Evolutionary conservation across 2,888 invertebrate species (phyloP), one percentile per base, ranked within the genome.

Genomic region (Phengaris alcon): DNA sequence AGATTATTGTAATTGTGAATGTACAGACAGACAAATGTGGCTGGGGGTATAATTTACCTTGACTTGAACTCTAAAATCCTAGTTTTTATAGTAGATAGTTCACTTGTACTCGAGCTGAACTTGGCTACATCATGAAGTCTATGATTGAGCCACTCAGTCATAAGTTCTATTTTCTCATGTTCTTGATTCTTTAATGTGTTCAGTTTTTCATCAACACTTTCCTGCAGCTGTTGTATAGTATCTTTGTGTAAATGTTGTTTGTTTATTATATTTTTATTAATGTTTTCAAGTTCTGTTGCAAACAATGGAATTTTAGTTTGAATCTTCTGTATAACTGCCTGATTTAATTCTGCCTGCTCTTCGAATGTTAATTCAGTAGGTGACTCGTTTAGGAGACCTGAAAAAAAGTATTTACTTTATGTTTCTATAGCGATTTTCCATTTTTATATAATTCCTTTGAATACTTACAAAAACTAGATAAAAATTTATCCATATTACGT

Each of bases 91-190:
- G 87, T 86, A 35, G 90, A 79, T 12, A 91, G 79, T 74, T 93
- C 91, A 79, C 86, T 89, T 1, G 89, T 87, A 76, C 88, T 82
- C 57, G 85, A 83, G 76, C 84, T 88, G 76, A 89, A 91, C 72
- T 82, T 84, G 0, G 87, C 83, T 0, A 90, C 88, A 75, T 91
- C 87, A 0, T 83, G 81, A 7, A 91, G 78, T 46, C 89, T 82
- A 75, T 90, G 88, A 75, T 91, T 88, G 4, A 93, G 83, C 93
- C 93, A 93, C 77, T 93, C 88, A 87, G 90, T 88, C 91, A 93
- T 90, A 68, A 93, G 78, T 73, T 90, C 90, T 5, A 89, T 87
- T 75, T 91, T 91, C 80, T 93, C 90, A 82, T 82, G 86, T 79
- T 93, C 92, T 77, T 92, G 93, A 72, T 89, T 87, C 73, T 88